phyloP scores from a whole-genome alignment of 2,888 invertebrate species.

The Lagria hirta region DNA sequence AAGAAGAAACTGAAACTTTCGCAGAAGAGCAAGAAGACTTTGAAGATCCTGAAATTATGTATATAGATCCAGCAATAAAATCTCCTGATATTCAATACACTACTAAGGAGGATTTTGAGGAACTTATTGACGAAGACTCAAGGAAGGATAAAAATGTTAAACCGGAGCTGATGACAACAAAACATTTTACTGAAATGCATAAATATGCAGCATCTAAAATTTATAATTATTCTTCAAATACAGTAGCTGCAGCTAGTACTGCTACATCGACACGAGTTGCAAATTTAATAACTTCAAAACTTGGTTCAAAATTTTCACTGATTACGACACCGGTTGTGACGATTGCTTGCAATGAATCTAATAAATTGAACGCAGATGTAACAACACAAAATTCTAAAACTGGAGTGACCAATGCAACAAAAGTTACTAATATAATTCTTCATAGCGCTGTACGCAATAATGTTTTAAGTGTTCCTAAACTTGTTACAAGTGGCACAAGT shows the following conservation, averaged over 20 bases:
- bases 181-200: constrained; percentile 50
- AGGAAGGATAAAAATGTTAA: constrained; percentile 56
- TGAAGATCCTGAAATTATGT: constrained; percentile 64
- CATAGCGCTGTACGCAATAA: constrained; percentile 44
- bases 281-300: constrained; percentile 28
- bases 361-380: constrained; percentile 39
- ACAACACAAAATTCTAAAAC: constrained; percentile 45
- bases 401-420: constrained; percentile 36
- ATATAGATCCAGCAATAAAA: constrained; percentile 62
- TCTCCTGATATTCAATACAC: constrained; percentile 66
- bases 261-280: constrained; percentile 10
- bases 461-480: constrained; percentile 46
- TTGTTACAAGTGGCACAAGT: constrained; percentile 44
- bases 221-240: constrained; percentile 40
- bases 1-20: constrained; percentile 55
- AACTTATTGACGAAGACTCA: constrained; percentile 64
- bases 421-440: constrained; percentile 47
- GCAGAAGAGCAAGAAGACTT: constrained; percentile 55
- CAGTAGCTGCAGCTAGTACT: constrained; percentile 23
- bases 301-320: constrained; percentile 40
- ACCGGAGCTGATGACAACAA: constrained; percentile 42
- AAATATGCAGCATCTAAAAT: constrained; percentile 46
- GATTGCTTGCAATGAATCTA: constrained; percentile 23
- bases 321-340: constrained; percentile 38
- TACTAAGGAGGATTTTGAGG: constrained; percentile 68